These are phyloP conservation scores for Leptopilina syphax DNA, from an alignment of 2,888 invertebrate species.

Conservation along the genomic window DNA sequence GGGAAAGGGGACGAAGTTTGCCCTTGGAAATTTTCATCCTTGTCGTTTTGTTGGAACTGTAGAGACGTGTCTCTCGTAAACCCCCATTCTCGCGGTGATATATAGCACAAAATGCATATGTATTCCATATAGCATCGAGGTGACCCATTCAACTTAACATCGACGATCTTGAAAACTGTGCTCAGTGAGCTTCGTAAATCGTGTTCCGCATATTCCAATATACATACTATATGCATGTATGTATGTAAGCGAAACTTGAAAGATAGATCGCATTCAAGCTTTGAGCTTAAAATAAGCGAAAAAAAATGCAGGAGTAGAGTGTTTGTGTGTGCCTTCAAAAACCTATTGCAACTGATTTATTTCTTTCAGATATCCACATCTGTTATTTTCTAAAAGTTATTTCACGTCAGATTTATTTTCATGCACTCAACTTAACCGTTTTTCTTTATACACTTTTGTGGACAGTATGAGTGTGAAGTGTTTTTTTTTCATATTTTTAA, in stretches of 20 bases:
- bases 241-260: constrained; percentile 14
- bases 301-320: background rate
- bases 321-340: background rate
- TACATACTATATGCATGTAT: background rate
- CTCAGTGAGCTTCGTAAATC: constrained; percentile 21
- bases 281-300: constrained; percentile 13
- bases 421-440: constrained; percentile 24
- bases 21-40: constrained; percentile 43
- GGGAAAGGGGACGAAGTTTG: background rate
- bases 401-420: constrained; percentile 32
- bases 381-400: constrained; percentile 19
- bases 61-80: constrained; percentile 40
- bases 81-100: constrained; percentile 40
- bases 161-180: constrained; percentile 34
- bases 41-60: constrained; percentile 21
- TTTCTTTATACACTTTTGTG: background rate
- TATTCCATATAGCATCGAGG: constrained; percentile 21
- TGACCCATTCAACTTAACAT: constrained; percentile 42
- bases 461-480: background rate
- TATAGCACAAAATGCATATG: constrained; percentile 42
- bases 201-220: constrained; percentile 20
- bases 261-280: constrained; percentile 35
- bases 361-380: constrained; percentile 20
- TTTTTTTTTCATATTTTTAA: background rate
- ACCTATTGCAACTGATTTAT: constrained; percentile 22